A percentile compares a stretch with the other conserved stretches of the same genome.
Conservation (phyloP, 2,888 invertebrate species). For the Chymomyza fuscimana region DNA sequence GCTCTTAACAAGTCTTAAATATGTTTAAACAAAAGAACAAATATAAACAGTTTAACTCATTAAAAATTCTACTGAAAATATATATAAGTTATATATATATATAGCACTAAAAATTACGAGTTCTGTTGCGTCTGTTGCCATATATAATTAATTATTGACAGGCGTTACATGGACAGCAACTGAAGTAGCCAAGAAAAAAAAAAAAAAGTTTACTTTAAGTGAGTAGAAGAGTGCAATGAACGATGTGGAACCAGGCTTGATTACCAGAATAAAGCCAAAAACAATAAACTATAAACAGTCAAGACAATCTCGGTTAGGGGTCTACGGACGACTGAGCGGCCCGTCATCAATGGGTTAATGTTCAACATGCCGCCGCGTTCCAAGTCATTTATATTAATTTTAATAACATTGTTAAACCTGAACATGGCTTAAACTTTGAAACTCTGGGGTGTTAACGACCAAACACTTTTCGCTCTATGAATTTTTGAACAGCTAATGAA, state of each 20-base stretch:
- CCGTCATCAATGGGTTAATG: slow-evolving; percentile 42
- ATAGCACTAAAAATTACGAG: not conserved
- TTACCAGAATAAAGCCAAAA: slow-evolving; percentile 50
- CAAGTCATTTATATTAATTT: slow-evolving; percentile 74
- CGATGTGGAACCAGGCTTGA: slow-evolving; percentile 36
- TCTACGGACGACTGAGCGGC: slow-evolving; percentile 24
- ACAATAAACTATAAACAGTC: not conserved
- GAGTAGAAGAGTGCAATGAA: slow-evolving; percentile 45
- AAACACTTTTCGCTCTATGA: slow-evolving; percentile 68
- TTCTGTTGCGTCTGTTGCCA: not conserved
- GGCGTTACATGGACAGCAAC: slow-evolving; percentile 28
- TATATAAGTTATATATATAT: too few relatives aligned
- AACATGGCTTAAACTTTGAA: slow-evolving; percentile 5
- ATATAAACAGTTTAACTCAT: slow-evolving; percentile 1
- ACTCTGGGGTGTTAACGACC: slow-evolving; percentile 62
- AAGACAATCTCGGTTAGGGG: not conserved
- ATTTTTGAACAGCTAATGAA: slow-evolving; percentile 66
- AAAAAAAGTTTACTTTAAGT: not conserved
- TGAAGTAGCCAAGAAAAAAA: slow-evolving; percentile 44
- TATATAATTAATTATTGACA: slow-evolving; percentile 13
- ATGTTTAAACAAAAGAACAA: slow-evolving; percentile 4
- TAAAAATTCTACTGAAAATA: not conserved
- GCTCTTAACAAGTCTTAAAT: not conserved
- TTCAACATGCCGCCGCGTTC: slow-evolving; percentile 33
- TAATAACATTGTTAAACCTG: slow-evolving; percentile 73